Base-by-base conservation (phyloP, 2,113 vertebrate species). In the Nibea coibor region DNA sequence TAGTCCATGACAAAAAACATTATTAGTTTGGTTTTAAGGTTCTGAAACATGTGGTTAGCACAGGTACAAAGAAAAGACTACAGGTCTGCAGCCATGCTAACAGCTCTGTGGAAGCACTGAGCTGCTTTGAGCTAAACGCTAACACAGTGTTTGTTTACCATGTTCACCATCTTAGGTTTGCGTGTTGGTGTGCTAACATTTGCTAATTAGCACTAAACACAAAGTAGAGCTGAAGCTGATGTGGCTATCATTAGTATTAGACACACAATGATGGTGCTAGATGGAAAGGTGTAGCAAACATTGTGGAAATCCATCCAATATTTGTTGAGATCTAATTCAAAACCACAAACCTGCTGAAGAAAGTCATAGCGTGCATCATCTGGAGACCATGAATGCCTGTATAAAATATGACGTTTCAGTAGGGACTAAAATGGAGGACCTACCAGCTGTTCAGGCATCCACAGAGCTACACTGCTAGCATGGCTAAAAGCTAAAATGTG, bases 181-280 rank as follows among this genome's bases (percentile, higher is more conserved):
- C 3, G 4, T 4, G 20, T 39, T 42, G 4, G 28, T 9, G 22
- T 51, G 45, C 16, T 53, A 26, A 64, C n/a, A 54, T 54, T 16
- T 53, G 45, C 8, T 62, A 62, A 61, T 78, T 68, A 51, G 45
- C 43, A 48, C 45, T 39, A 47, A 59, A 24, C 51, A 57, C 14
- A 17, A 20, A 17, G 47, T 51, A 4, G 10, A 64, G 31, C 22
- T 64, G 1, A 47, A 14, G 22, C n/a, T 26, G 10, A 35, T 35
- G 35, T 35, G 35, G 35, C 6, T 35, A 35, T 31, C 31, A 7
- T 35, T 35, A 35, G 31, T 35, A 35, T 31, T 31, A 31, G 31
- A 31, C 31, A 31, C 5, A 7, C 31, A 1, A 16, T 19, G 26
- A 56, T 57, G 9, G 35, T 2, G 20, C 24, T 9, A 10, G 1